Evolutionary conservation across 2,113 vertebrate species (phyloP).

Genomic region (Ramphastos sulfuratus): DNA sequence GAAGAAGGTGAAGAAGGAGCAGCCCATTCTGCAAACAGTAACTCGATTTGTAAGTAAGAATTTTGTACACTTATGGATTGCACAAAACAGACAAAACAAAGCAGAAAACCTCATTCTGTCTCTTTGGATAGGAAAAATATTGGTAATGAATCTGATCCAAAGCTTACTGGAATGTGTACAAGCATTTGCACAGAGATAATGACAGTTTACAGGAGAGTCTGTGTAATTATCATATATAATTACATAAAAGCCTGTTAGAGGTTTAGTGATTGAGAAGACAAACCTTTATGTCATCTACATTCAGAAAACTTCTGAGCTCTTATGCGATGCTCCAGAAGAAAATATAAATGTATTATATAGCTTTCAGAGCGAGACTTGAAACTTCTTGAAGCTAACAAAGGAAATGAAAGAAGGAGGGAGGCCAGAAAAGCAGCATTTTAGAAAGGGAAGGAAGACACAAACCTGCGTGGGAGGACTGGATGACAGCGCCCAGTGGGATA

Average conservation of each 20-base stretch:
- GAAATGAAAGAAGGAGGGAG: background rate
- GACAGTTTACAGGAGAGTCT: background rate
- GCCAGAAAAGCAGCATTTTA: background rate
- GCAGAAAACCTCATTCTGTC: background rate
- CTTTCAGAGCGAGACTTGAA: background rate
- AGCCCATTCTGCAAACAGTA: background rate
- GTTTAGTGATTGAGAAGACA: background rate
- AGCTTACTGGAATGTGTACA: background rate
- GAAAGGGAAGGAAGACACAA: background rate
- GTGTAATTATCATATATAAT: background rate
- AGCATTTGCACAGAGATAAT: background rate
- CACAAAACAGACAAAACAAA: background rate
- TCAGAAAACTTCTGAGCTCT: background rate
- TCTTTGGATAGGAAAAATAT: background rate
- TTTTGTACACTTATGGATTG: background rate
- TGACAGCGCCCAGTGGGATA: background rate
- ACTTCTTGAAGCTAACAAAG: background rate
- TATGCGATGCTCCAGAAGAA: background rate
- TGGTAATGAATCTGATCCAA: background rate
- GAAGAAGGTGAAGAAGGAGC: background rate
- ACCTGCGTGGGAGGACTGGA: background rate
- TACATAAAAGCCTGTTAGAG: background rate
- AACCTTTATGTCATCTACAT: background rate
- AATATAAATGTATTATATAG: background rate
- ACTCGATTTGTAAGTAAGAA: background rate